Evolutionary conservation across 2,888 invertebrate genomes (phyloP), one percentile per base, ranked within the genome.

Genomic region (Drosophila pseudotalamancana): DNA sequence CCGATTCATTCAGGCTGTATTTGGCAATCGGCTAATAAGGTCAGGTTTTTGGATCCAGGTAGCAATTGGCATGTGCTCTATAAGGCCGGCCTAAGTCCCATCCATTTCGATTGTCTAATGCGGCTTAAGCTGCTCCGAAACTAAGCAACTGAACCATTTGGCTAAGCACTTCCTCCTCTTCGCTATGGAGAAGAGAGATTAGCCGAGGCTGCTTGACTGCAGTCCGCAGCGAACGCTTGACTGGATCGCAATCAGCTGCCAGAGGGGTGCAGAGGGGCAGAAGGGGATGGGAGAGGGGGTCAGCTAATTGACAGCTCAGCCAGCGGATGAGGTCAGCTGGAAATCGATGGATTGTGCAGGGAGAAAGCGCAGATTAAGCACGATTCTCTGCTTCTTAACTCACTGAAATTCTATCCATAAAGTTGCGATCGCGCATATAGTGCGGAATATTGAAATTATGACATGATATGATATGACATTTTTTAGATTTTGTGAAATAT

Each of bases 11-110:
- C 8, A 16, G 29, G n/a, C 34, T 29, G 12, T 64, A 37, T 71
- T 71, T 66, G 53, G 34, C 73, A 72, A 72, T 63, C 72, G 63
- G 72, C 75, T 75, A 72, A 75, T 68, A 75, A 64, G 64, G 74
- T 75, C 61, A 71, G 49, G 9, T 27, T 18, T 16, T 18, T 19
- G 23, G 18, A 31, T 39, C 50, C 53, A 66, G 66, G 68, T 68
- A 68, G 59, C 50, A 27, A 27, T 49, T 34, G 46, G 46, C 34
- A 29, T 43, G 29, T 29, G 43, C 29, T 45, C 29, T 45, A 19
- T 45, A 29, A 29, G 8, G 19, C 3, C 9, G 9, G 14, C 21
- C n/a, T 19, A 29, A 29, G 43, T 19, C 9, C 31, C 46, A 29
- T 46, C 71, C 75, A 61, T 55, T 46, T 71, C 49, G 50, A 50